Percentiles rank a stretch among this genome's conserved stretches.
phyloP scores from a whole-genome alignment of 1,140 invertebrate genomes.

The Ips typographus region DNA sequence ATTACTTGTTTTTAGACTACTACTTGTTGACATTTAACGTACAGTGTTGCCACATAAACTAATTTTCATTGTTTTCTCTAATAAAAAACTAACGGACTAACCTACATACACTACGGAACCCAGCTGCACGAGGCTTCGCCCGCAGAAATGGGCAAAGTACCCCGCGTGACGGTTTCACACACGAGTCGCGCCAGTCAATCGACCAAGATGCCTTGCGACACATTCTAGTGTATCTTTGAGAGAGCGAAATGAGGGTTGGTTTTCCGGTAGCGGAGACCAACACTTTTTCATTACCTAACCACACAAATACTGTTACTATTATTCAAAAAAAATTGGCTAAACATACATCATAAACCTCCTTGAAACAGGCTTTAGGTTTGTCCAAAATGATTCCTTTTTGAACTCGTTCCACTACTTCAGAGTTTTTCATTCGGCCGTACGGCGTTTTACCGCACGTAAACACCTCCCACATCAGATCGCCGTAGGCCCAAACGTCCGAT shows the following conservation, averaged over 20 bases:
- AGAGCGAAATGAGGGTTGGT: slow-evolving; percentile 72
- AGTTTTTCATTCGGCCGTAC: slow-evolving; percentile 91
- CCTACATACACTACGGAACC: too few relatives aligned
- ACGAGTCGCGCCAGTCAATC: slow-evolving; percentile 52
- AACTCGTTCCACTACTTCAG: slow-evolving; percentile 88
- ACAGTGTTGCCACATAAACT: too few relatives aligned
- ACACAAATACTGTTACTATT: not conserved
- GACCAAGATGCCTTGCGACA: slow-evolving; percentile 62
- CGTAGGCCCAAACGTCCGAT: slow-evolving; percentile 97
- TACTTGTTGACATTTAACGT: too few relatives aligned
- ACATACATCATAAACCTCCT: slow-evolving; percentile 1
- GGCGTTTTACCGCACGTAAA: slow-evolving; percentile 95
- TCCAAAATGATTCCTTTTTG: slow-evolving; percentile 52
- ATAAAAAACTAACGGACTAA: too few relatives aligned
- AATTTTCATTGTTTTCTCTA: too few relatives aligned
- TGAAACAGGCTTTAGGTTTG: slow-evolving; percentile 1
- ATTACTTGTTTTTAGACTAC: too few relatives aligned
- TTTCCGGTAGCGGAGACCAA: not conserved
- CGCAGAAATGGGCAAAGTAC: slow-evolving; percentile 49
- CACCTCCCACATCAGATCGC: slow-evolving; percentile 95
- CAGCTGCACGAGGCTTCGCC: slow-evolving; percentile 55
- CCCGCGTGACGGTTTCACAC: slow-evolving; percentile 45
- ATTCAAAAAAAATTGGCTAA: not conserved
- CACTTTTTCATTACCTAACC: slow-evolving; percentile 1
- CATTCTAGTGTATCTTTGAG: slow-evolving; percentile 76